Evolutionary conservation across 2,113 vertebrate species (phyloP).

Genomic region (Fukomys damarensis): DNA sequence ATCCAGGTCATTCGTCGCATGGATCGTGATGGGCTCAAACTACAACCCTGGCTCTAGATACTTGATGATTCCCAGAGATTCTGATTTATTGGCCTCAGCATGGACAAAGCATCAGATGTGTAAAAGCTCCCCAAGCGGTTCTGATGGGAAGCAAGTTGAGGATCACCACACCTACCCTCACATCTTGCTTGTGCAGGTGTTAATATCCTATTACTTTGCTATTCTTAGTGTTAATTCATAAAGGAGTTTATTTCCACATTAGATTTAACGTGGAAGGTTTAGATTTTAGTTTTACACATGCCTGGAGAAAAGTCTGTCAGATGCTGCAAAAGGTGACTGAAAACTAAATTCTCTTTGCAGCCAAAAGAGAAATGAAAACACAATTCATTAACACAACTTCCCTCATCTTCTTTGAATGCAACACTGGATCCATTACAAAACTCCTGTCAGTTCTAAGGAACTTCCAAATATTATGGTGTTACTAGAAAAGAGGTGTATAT

Average conservation of each 20-base stretch:
- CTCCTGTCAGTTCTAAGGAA: background rate
- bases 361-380: background rate
- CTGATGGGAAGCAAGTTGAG: background rate
- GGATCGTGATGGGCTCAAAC: background rate
- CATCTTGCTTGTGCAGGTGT: no score
- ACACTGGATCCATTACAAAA: background rate
- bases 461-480: background rate
- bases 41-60: background rate
- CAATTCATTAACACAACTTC: background rate
- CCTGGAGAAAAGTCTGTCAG: background rate
- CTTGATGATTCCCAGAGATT: background rate
- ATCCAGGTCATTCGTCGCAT: background rate
- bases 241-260: background rate
- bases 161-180: background rate
- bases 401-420: background rate
- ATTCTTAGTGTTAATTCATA: background rate
- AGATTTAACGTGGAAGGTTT: background rate
- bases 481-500: background rate
- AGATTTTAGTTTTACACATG: background rate
- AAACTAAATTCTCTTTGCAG: conserved; percentile 12
- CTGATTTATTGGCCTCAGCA: background rate
- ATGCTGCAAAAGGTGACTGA: background rate
- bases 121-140: background rate
- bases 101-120: background rate
- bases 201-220: background rate